phyloP scores from a whole-genome alignment of 2,888 invertebrate species.

The Ophraella communa region DNA sequence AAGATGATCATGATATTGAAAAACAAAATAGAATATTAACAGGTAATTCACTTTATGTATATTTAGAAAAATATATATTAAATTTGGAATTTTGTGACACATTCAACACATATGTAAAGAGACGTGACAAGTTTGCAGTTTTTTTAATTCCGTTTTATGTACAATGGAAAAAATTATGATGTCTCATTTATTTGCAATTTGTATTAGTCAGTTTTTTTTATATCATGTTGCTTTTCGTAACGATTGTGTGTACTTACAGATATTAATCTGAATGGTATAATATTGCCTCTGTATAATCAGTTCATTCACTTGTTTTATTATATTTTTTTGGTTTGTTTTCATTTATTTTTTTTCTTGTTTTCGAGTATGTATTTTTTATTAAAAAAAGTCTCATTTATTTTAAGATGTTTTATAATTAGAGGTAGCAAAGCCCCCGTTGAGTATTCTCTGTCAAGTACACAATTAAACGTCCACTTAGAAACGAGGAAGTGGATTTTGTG shows the following conservation, averaged over 20 bases:
- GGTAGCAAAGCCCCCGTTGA: background rate
- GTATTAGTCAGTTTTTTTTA: too few species aligned
- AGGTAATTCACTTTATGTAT: too few species aligned
- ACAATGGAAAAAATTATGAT: too few species aligned
- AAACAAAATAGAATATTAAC: slow-evolving; percentile 23
- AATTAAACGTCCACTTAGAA: background rate
- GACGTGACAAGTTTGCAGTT: too few species aligned
- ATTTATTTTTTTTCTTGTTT: background rate
- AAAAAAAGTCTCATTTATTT: background rate
- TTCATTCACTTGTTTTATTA: background rate
- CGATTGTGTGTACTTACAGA: too few species aligned
- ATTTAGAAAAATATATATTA: too few species aligned
- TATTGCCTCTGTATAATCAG: background rate
- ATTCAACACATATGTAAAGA: too few species aligned
- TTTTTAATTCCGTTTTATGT: too few species aligned
- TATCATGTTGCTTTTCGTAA: too few species aligned
- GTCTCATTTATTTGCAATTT: too few species aligned
- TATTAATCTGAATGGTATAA: too few species aligned
- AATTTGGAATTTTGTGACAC: too few species aligned
- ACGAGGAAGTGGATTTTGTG: background rate
- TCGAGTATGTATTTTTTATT: background rate
- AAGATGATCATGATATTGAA: slow-evolving; percentile 56
- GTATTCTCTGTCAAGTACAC: background rate
- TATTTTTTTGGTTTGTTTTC: slow-evolving; percentile 1
- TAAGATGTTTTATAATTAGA: background rate